phyloP scores from a whole-genome alignment of 2,888 invertebrate genomes.

The Zelleria hepariella region DNA sequence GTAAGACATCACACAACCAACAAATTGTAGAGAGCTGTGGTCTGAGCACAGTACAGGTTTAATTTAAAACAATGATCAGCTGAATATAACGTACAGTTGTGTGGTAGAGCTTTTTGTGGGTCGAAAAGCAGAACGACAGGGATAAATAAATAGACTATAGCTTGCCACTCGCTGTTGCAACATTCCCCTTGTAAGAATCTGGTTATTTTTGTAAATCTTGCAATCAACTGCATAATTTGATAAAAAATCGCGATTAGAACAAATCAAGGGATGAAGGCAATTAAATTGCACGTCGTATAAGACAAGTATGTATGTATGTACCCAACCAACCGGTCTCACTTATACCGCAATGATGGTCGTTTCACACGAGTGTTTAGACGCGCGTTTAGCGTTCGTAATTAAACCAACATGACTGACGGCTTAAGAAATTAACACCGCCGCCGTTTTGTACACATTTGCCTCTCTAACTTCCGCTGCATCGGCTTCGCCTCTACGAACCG shows the following conservation, averaged over 20 bases:
- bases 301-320: no score
- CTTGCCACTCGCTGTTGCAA: no score
- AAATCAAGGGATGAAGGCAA: no score
- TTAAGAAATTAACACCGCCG: slow-evolving; percentile 22
- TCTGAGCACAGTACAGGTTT: slow-evolving; percentile 14
- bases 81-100: neutral
- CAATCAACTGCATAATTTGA: no score
- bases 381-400: slow-evolving; percentile 39
- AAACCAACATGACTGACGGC: slow-evolving; percentile 32
- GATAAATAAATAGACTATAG: no score
- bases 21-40: neutral
- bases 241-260: no score
- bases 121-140: neutral
- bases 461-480: neutral
- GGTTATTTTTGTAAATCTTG: no score
- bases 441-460: slow-evolving; percentile 2
- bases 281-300: no score
- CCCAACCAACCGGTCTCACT: neutral
- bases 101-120: neutral
- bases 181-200: no score
- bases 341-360: slow-evolving; percentile 14
- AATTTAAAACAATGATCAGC: slow-evolving; percentile 25
- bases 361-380: slow-evolving; percentile 47
- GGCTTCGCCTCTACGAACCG: neutral
- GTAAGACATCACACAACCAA: neutral